A percentile compares a stretch with the other conserved stretches of the same genome.
phyloP scores from a whole-genome alignment of 1,140 invertebrate genomes.

The Drosophila yakuba region DNA sequence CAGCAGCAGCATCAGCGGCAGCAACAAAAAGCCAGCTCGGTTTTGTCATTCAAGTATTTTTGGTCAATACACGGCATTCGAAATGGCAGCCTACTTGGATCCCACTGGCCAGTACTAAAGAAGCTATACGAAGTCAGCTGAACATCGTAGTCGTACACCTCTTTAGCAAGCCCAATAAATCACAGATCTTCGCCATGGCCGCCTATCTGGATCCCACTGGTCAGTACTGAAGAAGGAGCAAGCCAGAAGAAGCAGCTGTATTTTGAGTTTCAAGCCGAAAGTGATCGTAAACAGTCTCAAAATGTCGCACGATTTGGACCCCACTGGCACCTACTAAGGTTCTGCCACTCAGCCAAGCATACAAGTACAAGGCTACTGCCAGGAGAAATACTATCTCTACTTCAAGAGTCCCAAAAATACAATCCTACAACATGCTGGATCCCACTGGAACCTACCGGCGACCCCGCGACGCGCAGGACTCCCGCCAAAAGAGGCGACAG shows the following conservation, averaged over 20 bases:
- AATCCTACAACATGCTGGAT: constrained; percentile 61
- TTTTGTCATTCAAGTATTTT: constrained; percentile 73
- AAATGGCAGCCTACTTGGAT: constrained; percentile 72
- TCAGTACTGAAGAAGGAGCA: constrained; percentile 62
- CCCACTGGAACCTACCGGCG: constrained; percentile 81
- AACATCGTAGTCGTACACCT: too few relatives aligned
- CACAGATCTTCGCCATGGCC: constrained; percentile 54
- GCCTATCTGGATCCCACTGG: constrained; percentile 80
- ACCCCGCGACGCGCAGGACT: constrained; percentile 61
- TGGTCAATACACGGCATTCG: constrained; percentile 54
- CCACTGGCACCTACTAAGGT: constrained; percentile 80
- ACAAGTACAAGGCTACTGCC: neutral
- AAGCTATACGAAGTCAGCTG: neutral
- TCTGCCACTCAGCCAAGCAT: neutral
- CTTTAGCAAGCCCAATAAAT: neutral
- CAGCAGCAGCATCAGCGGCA: constrained; percentile 20
- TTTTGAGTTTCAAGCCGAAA: neutral
- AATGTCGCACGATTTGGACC: constrained; percentile 78
- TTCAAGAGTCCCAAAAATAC: constrained; percentile 16
- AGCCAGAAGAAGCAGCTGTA: neutral
- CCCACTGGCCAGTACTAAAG: constrained; percentile 68
- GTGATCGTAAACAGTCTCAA: constrained; percentile 34
- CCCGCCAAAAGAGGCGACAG: constrained; percentile 65
- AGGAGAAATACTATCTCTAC: neutral
- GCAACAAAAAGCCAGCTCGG: constrained; percentile 27